Base-by-base conservation (phyloP, 2,888 invertebrate species). In the Lydus trimaculatus region DNA sequence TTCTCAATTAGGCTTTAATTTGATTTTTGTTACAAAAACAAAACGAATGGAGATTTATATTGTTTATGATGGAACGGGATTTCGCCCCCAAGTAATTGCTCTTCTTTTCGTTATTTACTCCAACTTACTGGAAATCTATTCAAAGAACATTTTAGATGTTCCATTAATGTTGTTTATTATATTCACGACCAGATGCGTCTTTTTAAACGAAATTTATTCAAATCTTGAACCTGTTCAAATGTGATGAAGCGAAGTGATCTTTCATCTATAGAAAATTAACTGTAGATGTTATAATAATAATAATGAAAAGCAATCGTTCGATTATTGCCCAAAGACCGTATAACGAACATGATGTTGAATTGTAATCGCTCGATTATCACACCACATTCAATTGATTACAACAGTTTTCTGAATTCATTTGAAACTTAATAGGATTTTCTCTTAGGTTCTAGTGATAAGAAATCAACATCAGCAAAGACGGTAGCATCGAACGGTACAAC, bases 401-500 rank as follows among this genome's bases (percentile, higher is more conserved):
- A 6, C 5, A 39, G 15, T 39, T 39, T 15, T 39, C 5, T 15
- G 9, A 39, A n/a, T 39, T 39, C 39, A n/a, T n/a, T n/a, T n/a
- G n/a, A n/a, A n/a, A n/a, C n/a, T n/a, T n/a, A n/a, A n/a, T n/a
- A n/a, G n/a, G n/a, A n/a, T 43, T 17, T 17, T 43, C 17, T 7
- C 11, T 43, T 43, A 25, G 56, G 15, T 25, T 9, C 20, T 9
- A 20, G 48, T 25, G 25, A 56, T 13, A 31, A 33, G 31, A 82
- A 80, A 75, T 76, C 82, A 31, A 77, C 79, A 23, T 84, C 84
- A 31, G 83, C 83, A n/a, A 81, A 80, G 72, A 83, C 84, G 64
- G 78, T 84, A 70, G 78, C 79, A 61, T 79, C 80, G 64, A 82
- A 79, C 76, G 79, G 78, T 58, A 74, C 80, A 58, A 75, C 79